Evolutionary conservation across 2,113 vertebrate species (phyloP).

Genomic region (Burhinus oedicnemus): DNA sequence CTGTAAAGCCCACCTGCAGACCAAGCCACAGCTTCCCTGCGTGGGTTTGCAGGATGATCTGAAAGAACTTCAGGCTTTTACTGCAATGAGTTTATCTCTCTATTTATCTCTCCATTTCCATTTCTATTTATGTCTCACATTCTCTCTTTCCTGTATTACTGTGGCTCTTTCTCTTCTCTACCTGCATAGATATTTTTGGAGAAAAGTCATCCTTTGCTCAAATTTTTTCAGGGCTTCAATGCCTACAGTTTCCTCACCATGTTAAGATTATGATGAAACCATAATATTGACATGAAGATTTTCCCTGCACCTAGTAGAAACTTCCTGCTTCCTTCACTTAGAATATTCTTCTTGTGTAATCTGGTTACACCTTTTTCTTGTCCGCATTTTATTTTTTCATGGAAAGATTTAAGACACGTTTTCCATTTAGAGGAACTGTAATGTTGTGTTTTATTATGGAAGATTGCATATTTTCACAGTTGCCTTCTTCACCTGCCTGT

Average conservation of each 20-base stretch:
- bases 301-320: not conserved
- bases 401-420: not conserved
- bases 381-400: not conserved
- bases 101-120: not conserved
- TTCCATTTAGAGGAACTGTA: not conserved
- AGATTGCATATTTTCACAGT: not conserved
- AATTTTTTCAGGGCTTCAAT: not conserved
- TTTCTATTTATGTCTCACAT: not conserved
- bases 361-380: not conserved
- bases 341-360: too few relatives aligned
- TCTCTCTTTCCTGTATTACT: not conserved
- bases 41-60: not conserved
- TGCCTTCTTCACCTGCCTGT: not conserved
- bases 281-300: not conserved
- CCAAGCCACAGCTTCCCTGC: not conserved
- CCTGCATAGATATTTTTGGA: not conserved
- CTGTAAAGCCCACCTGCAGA: not conserved
- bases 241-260: not conserved
- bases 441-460: not conserved
- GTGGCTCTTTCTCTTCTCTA: not conserved
- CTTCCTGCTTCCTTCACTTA: not conserved
- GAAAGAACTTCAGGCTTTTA: not conserved
- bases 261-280: not conserved
- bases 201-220: not conserved
- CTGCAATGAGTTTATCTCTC: not conserved